A percentile compares a stretch with the other conserved stretches of the same genome.
Conservation (phyloP, 2,888 invertebrate genomes). For the Eulithis prunata region DNA sequence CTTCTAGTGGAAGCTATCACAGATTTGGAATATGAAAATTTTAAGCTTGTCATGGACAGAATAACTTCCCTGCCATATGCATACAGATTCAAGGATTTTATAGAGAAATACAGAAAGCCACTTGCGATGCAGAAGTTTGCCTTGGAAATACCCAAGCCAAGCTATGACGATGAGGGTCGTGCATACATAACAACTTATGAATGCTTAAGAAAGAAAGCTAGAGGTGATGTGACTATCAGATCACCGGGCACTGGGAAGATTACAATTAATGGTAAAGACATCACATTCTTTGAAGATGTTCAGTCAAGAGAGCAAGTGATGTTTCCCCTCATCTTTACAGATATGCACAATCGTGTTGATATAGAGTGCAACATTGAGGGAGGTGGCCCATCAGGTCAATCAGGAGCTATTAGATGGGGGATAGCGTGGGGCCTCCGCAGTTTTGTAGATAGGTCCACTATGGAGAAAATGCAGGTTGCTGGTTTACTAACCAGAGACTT, state of each 20-base stretch:
- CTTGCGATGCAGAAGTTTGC: constrained; percentile 84
- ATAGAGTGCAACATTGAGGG: constrained; percentile 90
- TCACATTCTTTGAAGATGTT: constrained; percentile 89
- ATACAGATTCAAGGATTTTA: constrained; percentile 88
- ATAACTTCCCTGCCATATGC: constrained; percentile 89
- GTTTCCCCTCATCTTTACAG: constrained; percentile 93
- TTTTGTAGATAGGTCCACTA: constrained; percentile 90
- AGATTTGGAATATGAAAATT: constrained; percentile 89
- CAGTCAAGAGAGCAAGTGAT: constrained; percentile 92
- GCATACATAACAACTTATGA: constrained; percentile 89
- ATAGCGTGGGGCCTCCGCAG: constrained; percentile 92
- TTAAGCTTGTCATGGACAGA: constrained; percentile 89
- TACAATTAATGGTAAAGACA: constrained; percentile 90
- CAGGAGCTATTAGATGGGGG: constrained; percentile 95
- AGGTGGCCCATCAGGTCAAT: constrained; percentile 91
- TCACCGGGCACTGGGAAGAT: constrained; percentile 93
- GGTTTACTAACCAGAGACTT: constrained; percentile 93
- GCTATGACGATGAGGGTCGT: constrained; percentile 88
- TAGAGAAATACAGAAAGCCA: constrained; percentile 87
- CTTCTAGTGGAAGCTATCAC: constrained; percentile 86
- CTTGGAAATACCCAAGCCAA: constrained; percentile 87
- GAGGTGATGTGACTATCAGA: constrained; percentile 91
- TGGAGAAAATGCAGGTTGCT: constrained; percentile 94
- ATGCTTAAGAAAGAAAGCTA: constrained; percentile 88
- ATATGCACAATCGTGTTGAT: constrained; percentile 91